A percentile compares a stretch with the other conserved stretches of the same genome.
Conservation (phyloP, 2,797 vertebrate species). For the Ambastaia sidthimunki region DNA sequence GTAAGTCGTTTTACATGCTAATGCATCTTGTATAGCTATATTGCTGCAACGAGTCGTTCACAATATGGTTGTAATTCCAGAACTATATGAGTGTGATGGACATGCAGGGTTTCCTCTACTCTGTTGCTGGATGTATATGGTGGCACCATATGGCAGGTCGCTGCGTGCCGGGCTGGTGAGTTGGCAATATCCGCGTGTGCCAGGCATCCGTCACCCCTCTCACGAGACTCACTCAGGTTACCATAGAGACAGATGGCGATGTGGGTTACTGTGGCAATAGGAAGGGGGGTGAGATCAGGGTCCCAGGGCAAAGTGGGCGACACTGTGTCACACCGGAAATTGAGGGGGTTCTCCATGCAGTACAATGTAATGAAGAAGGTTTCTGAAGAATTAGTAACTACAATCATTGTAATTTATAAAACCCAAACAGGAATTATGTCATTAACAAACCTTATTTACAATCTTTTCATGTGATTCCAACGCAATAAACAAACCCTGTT, state of each 20-base stretch:
- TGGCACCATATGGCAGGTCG: conserved; percentile 85
- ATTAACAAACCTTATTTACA: too few species aligned
- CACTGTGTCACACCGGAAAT: conserved; percentile 51
- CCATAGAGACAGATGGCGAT: conserved; percentile 79
- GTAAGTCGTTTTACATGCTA: not conserved
- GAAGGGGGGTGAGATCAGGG: conserved; percentile 65
- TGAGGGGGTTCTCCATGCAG: not conserved
- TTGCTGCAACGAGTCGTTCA: conserved; percentile 10
- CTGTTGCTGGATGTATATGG: conserved; percentile 76
- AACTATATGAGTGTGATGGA: conserved; percentile 56
- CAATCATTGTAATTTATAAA: not conserved
- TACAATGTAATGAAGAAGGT: too few species aligned
- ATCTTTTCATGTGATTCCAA: too few species aligned
- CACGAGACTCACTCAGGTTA: conserved; percentile 80
- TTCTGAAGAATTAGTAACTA: not conserved
- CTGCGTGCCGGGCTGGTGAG: conserved; percentile 83
- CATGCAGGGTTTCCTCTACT: conserved; percentile 65
- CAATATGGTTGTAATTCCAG: conserved; percentile 36
- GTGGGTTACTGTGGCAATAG: conserved; percentile 69
- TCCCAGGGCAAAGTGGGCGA: conserved; percentile 47
- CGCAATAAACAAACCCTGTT: too few species aligned
- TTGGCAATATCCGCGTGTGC: conserved; percentile 79
- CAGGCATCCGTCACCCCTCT: conserved; percentile 83
- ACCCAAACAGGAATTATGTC: not conserved
- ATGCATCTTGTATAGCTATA: conserved; percentile 15